A percentile compares a stretch with the other conserved stretches of the same genome.
Conservation (phyloP, 2,888 invertebrate genomes). For the Apodemia duryi region DNA sequence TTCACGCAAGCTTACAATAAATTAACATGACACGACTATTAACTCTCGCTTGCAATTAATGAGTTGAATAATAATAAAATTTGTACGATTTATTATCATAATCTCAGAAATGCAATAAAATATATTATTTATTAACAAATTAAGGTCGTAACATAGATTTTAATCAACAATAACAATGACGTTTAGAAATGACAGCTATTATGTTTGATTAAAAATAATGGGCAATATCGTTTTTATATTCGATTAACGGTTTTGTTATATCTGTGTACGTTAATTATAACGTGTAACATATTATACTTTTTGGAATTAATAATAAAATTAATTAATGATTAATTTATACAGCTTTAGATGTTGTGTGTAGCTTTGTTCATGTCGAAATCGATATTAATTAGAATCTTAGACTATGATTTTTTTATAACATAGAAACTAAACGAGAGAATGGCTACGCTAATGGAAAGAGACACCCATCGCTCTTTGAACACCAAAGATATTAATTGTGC, state of each 20-base stretch:
- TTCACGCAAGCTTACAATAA: background rate
- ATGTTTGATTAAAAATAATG: constrained; percentile 10
- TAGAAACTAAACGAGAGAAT: background rate
- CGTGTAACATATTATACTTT: background rate
- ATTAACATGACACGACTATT: constrained; percentile 34
- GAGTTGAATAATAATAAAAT: constrained; percentile 39
- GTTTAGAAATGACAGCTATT: constrained; percentile 8
- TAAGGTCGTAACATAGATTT: constrained; percentile 9
- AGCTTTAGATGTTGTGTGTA: background rate
- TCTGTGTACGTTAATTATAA: background rate
- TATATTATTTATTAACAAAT: constrained; percentile 10
- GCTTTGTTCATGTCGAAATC: background rate
- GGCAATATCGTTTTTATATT: background rate
- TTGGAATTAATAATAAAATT: background rate
- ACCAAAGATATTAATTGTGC: too few relatives aligned
- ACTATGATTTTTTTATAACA: too few relatives aligned
- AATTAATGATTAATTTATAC: background rate
- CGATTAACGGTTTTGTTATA: background rate
- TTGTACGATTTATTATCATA: constrained; percentile 8
- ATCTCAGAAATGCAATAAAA: constrained; percentile 11
- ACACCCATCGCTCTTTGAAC: too few relatives aligned
- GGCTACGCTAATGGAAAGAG: too few relatives aligned
- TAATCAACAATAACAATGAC: background rate
- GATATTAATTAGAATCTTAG: background rate
- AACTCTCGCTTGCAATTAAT: constrained; percentile 40